Percentiles rank a stretch among this genome's conserved stretches.
Conservation (phyloP, 2,113 vertebrate genomes). For the Erpornis zantholeuca region DNA sequence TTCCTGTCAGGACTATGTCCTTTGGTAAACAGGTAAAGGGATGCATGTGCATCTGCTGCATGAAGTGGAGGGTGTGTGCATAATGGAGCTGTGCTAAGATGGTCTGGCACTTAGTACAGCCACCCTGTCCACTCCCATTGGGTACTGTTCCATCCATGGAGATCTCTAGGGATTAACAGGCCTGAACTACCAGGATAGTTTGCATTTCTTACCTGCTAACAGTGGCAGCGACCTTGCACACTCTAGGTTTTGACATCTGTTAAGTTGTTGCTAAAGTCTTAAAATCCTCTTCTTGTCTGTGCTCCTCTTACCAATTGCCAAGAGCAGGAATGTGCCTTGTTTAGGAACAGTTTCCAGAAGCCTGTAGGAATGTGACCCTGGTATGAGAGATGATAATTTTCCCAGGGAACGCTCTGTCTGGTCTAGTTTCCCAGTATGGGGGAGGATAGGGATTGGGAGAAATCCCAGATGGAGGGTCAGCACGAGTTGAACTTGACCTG, state of each 20-base stretch:
- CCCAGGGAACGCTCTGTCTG: neutral
- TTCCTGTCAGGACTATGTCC: neutral
- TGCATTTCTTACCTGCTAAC: neutral
- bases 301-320: neutral
- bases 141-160: neutral
- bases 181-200: neutral
- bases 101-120: neutral
- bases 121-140: neutral
- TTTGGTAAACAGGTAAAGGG: neutral
- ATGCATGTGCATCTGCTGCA: neutral
- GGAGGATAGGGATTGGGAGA: neutral
- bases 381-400: conserved; percentile 28
- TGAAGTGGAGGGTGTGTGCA: neutral
- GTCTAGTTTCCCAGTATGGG: neutral
- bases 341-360: conserved; percentile 38
- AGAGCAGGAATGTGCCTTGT: conserved; percentile 29
- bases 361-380: conserved; percentile 47
- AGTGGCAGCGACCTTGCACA: neutral
- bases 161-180: neutral
- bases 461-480: neutral
- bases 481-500: neutral
- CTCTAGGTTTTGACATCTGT: neutral
- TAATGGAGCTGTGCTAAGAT: neutral
- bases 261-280: neutral
- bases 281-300: neutral